Percentiles rank a stretch among this genome's conserved stretches.
Evolutionary conservation across 2,797 vertebrate genomes (phyloP).

Genomic region (Thaleichthys pacificus): DNA sequence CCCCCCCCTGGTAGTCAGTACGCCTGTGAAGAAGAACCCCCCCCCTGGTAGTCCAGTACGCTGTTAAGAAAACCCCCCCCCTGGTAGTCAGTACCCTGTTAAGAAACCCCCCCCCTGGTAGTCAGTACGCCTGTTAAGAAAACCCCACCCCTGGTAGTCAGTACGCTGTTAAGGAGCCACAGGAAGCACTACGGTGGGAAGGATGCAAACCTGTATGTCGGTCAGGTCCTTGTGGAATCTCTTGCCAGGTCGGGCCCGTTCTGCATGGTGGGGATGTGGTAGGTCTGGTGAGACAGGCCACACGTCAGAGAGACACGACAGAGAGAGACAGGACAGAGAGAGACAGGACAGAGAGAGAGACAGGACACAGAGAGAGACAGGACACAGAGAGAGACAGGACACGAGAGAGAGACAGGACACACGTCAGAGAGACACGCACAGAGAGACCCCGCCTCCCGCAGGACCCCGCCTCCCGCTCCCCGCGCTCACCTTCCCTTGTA

Average conservation of each 20-base stretch:
- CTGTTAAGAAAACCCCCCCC: no score
- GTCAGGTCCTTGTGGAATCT: conserved; percentile 84
- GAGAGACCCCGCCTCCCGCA: no score
- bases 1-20: no score
- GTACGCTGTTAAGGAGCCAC: background rate
- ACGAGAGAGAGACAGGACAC: background rate
- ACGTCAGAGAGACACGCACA: background rate
- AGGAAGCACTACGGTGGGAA: background rate
- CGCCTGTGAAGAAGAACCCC: no score
- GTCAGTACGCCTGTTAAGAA: no score
- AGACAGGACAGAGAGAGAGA: no score
- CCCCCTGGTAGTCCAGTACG: no score
- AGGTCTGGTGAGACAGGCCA: conserved; percentile 60
- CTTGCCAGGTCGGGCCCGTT: conserved; percentile 84
- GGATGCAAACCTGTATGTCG: conserved; percentile 82
- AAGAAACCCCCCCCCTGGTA: no score
- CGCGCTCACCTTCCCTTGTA: conserved; percentile 78
- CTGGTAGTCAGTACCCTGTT: no score
- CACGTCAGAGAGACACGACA: background rate
- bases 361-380: background rate
- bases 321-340: background rate
- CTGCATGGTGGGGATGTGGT: conserved; percentile 87
- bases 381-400: background rate
- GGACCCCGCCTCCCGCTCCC: no score
- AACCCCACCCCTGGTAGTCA: no score